Conservation (phyloP, 2,797 vertebrate genomes). For the Syngnathus rostellatus region DNA sequence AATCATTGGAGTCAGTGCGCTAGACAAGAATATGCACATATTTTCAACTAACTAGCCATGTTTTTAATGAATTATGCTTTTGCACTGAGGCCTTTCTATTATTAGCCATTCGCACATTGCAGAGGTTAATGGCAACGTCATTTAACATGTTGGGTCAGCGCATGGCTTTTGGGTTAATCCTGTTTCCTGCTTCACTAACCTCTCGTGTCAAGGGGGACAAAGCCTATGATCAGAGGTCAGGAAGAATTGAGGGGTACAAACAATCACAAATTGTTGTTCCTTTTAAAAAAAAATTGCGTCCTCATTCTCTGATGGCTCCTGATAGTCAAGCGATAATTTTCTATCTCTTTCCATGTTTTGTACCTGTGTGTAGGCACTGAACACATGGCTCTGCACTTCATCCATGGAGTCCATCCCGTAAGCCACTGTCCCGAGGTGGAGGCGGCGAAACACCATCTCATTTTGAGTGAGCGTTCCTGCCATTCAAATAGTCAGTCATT, state of each 20-base stretch:
- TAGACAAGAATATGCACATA: conserved; percentile 79
- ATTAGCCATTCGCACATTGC: conserved; percentile 72
- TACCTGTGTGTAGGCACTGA: conserved; percentile 96
- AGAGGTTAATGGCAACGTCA: conserved; percentile 85
- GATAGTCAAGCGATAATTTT: conserved; percentile 8
- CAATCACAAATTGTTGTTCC: conserved; percentile 62
- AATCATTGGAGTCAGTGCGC: conserved; percentile 6
- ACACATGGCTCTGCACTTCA: conserved; percentile 96
- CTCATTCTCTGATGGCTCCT: conserved; percentile 4
- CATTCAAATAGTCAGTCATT: background rate
- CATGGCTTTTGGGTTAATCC: conserved; percentile 68
- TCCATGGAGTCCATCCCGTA: conserved; percentile 98
- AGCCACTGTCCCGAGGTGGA: conserved; percentile 93
- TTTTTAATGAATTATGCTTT: conserved; percentile 38
- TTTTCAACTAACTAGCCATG: conserved; percentile 36
- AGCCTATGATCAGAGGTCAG: conserved; percentile 75
- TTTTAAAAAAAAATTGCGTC: too few species aligned
- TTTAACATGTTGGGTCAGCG: conserved; percentile 80
- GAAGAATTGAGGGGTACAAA: conserved; percentile 64
- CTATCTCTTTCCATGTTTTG: background rate
- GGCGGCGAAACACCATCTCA: conserved; percentile 96
- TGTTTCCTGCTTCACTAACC: conserved; percentile 92
- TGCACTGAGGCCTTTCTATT: conserved; percentile 77
- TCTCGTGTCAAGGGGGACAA: conserved; percentile 84
- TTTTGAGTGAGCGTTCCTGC: conserved; percentile 96